Conservation (phyloP, 2,888 invertebrate genomes). For the Carpatolechia fugitivella region DNA sequence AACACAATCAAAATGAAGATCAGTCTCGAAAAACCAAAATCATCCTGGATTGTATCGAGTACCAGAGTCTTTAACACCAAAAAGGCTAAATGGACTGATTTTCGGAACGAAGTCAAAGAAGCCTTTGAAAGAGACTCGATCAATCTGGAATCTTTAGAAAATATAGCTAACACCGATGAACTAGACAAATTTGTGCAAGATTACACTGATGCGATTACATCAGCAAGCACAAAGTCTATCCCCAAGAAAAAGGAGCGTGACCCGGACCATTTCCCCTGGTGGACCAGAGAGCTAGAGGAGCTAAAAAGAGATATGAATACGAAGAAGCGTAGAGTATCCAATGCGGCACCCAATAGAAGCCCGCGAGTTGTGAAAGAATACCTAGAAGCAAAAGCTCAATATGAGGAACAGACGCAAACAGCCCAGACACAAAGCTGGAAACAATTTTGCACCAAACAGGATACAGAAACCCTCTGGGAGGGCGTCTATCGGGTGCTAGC, state of each 20-base stretch:
- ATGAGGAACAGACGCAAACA: not conserved
- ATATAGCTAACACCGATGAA: not conserved
- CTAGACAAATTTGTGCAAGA: not conserved
- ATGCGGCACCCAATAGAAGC: not conserved
- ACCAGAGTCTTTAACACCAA: not conserved
- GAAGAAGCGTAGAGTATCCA: not conserved
- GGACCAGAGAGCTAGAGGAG: not conserved
- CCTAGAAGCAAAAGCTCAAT: conserved; percentile 5
- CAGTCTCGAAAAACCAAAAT: not conserved
- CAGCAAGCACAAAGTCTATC: not conserved
- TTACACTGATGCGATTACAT: not conserved
- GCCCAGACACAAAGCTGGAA: not conserved
- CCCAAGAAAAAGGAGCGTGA: not conserved
- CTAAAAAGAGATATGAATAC: not conserved
- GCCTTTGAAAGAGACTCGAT: not conserved
- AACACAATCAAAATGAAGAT: not conserved
- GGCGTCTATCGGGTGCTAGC: not conserved
- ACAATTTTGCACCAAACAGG: not conserved
- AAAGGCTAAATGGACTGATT: not conserved
- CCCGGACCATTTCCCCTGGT: not conserved
- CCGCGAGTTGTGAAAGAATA: not conserved
- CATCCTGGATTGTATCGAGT: not conserved
- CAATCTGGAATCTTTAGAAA: not conserved
- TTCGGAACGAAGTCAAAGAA: not conserved
- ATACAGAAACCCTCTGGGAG: not conserved